A percentile compares a stretch with the other conserved stretches of the same genome.
Conservation (phyloP, 2,888 invertebrate genomes). For the Troides helena region DNA sequence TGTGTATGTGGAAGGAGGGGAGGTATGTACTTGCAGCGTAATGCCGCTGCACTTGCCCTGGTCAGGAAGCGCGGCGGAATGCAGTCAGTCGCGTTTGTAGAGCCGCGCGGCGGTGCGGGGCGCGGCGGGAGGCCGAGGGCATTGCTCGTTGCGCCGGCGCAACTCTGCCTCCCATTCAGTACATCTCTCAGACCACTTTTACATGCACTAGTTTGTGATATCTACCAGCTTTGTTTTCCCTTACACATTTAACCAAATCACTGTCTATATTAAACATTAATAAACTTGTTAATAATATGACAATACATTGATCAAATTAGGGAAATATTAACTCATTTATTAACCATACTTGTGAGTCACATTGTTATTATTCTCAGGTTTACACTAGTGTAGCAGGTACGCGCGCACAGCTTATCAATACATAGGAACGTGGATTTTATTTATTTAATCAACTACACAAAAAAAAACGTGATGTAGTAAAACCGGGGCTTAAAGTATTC, state of each 20-base stretch:
- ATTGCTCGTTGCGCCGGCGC: slow-evolving; percentile 74
- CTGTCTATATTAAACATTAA: neutral
- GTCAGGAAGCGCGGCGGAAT: slow-evolving; percentile 80
- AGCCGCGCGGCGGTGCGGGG: slow-evolving; percentile 48
- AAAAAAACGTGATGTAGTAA: slow-evolving; percentile 12
- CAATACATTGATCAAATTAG: too few species aligned
- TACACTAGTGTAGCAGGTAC: too few species aligned
- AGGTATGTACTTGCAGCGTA: slow-evolving; percentile 69
- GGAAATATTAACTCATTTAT: neutral
- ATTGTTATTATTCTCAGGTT: neutral
- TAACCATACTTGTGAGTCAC: neutral
- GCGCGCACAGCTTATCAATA: neutral
- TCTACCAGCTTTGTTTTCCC: slow-evolving; percentile 20
- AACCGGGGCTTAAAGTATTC: slow-evolving; percentile 18
- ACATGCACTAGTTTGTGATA: slow-evolving; percentile 37
- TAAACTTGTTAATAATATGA: too few species aligned
- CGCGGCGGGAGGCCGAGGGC: slow-evolving; percentile 46
- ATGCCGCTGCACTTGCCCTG: slow-evolving; percentile 77
- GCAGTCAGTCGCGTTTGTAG: slow-evolving; percentile 78
- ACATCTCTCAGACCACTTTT: slow-evolving; percentile 46
- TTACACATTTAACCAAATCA: neutral
- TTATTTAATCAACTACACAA: slow-evolving; percentile 15
- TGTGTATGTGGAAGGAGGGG: slow-evolving; percentile 38
- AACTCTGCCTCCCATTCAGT: slow-evolving; percentile 66
- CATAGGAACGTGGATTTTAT: slow-evolving; percentile 7